Conservation (phyloP, 2,888 invertebrate species). For the Thalpophila matura region DNA sequence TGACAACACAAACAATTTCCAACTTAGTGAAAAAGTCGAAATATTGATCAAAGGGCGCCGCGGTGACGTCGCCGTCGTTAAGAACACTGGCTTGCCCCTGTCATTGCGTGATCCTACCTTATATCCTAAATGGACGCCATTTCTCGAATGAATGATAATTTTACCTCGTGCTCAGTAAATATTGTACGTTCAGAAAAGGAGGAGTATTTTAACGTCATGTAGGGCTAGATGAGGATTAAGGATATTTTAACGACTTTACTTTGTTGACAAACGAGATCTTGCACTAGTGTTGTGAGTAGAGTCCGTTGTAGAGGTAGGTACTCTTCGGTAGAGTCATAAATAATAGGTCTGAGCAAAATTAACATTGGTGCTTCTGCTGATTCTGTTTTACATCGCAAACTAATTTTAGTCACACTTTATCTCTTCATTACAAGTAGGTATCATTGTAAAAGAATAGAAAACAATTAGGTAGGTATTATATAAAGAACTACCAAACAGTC, state of each 20-base stretch:
- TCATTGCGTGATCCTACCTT: conserved; percentile 30
- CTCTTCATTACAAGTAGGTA: no score
- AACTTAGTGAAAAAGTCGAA: conserved; percentile 59
- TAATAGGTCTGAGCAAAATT: no score
- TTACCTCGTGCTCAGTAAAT: conserved; percentile 43
- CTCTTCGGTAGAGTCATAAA: no score
- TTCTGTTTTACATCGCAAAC: no score
- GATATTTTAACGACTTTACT: conserved; percentile 6
- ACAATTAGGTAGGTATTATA: no score
- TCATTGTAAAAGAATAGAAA: no score
- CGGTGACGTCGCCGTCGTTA: conserved; percentile 49
- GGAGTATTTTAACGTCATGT: conserved; percentile 5
- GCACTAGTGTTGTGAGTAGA: neutral
- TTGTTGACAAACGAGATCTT: neutral
- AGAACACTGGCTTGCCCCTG: conserved; percentile 6
- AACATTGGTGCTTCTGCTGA: no score
- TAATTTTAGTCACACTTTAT: no score
- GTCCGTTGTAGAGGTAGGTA: no score
- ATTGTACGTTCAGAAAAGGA: conserved; percentile 7
- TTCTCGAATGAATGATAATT: conserved; percentile 66
- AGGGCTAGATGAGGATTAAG: conserved; percentile 6
- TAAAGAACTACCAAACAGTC: no score
- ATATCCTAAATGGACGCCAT: conserved; percentile 60
- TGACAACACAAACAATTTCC: conserved; percentile 41
- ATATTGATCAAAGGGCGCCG: conserved; percentile 65